Evolutionary conservation across 2,113 vertebrate genomes (phyloP).

Genomic region (human): GRCh38 chr1:52161001-52161500

Average conservation of each 20-base stretch:
- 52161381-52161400: too few relatives aligned
- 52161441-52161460: too few relatives aligned
- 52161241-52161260: conserved; percentile 69
- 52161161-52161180: conserved; percentile 84
- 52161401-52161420: too few relatives aligned
- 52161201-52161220: conserved; percentile 75
- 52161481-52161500: background rate
- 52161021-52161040: conserved; percentile 19
- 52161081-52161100: conserved; percentile 59
- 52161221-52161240: conserved; percentile 73
- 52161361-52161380: background rate
- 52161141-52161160: conserved; percentile 73
- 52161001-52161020: background rate
- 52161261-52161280: conserved; percentile 73
- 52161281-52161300: conserved; percentile 59
- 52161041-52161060: conserved; percentile 78
- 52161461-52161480: too few relatives aligned
- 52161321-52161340: too few relatives aligned
- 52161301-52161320: too few relatives aligned
- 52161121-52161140: conserved; percentile 70
- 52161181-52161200: conserved; percentile 82
- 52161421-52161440: too few relatives aligned
- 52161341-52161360: too few relatives aligned
- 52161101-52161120: conserved; percentile 75
- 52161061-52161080: conserved; percentile 82